Conservation (phyloP, 2,797 vertebrate species). For the Pelodytes ibericus region DNA sequence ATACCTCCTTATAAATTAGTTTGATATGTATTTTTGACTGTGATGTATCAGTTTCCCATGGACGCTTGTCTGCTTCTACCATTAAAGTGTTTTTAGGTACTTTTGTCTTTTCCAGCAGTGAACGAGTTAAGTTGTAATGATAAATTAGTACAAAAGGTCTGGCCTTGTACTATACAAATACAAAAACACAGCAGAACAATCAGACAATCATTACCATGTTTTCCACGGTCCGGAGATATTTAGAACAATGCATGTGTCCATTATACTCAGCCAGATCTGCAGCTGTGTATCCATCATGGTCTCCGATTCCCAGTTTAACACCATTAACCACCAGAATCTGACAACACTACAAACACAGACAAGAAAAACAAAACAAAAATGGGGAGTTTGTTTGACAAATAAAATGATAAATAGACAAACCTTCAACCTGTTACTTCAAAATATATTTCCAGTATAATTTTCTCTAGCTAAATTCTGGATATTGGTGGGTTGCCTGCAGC, state of each 20-base stretch:
- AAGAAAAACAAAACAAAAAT: not conserved
- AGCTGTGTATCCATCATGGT: slow-evolving; percentile 90
- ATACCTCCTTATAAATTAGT: no score
- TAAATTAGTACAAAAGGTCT: not conserved
- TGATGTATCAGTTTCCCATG: no score
- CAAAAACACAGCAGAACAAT: slow-evolving; percentile 10
- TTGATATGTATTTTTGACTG: no score
- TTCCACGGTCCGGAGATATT: slow-evolving; percentile 93
- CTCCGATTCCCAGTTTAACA: slow-evolving; percentile 83
- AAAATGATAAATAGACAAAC: no score
- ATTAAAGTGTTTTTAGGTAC: no score
- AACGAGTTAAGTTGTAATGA: not conserved
- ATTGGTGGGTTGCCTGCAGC: no score
- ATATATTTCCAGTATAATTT: no score
- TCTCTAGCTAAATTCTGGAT: no score
- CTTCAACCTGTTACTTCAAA: no score
- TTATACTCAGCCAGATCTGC: slow-evolving; percentile 93
- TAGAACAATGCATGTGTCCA: slow-evolving; percentile 89
- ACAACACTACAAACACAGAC: slow-evolving; percentile 80
- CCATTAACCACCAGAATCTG: slow-evolving; percentile 97
- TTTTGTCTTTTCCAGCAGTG: not conserved
- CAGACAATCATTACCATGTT: slow-evolving; percentile 81
- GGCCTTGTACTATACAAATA: not conserved
- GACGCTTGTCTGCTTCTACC: no score
- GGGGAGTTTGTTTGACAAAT: no score